Evolutionary conservation across 2,113 vertebrate genomes (phyloP), one percentile per base, ranked within the genome.

Genomic region (Camelus bactrianus): DNA sequence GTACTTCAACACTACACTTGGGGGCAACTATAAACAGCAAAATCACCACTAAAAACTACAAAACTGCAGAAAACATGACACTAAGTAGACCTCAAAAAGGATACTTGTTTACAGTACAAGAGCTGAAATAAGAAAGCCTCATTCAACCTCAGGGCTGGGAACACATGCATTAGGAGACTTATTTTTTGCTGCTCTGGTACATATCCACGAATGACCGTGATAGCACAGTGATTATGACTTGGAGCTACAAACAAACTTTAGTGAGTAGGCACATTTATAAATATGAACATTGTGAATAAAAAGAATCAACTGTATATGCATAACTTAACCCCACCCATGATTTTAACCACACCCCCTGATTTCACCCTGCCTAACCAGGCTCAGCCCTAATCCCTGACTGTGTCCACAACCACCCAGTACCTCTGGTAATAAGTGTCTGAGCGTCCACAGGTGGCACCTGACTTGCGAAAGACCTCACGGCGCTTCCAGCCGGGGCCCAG

Each of bases 401-500:
- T 93, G 69, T 42, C 64, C 96, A 96, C 35, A 95, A 79, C 72
- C 93, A 89, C 50, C 85, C 87, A 93, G 93, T 99, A 99, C 99
- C 99, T 99, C 91, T 99, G 95, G 84, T 99, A 99, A 96, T 99
- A 99, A 4, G 99, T 99, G 97, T 99, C 99, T 73, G 98, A 99
- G 62, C 99, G 99, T 69, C 99, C 99, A 17, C 99, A 97, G 77
- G 99, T 99, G 11, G 97, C 98, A 24, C 99, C 99, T 14, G 99
- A 99, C 62, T 99, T 99, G 3, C 99, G 99, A 58, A 99, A 98
- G 69, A 99, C 98, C 95, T 99, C 98, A 94, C 99, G 99, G 35
- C 99, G 99, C 96, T 99, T 99, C 99, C 99, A 99, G 50, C 99
- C 99, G 0, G 98, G 97, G 84, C 99, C 99, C 80, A 99, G 97